Conservation (phyloP, 2,113 vertebrate genomes). For the Sinocyclocheilus maitianheensis region DNA sequence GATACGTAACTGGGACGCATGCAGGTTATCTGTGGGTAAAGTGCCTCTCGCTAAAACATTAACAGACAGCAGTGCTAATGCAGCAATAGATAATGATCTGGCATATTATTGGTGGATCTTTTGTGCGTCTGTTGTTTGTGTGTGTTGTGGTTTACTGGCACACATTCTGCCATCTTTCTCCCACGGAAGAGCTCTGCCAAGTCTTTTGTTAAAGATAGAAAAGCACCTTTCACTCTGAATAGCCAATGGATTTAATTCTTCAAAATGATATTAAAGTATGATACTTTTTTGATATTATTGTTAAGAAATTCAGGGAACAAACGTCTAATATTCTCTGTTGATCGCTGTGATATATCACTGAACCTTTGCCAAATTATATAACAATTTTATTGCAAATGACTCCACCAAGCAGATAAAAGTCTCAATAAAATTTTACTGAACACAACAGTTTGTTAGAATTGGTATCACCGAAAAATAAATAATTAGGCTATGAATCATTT, state of each 20-base stretch:
- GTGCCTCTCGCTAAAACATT: constrained; percentile 43
- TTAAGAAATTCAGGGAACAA: too few relatives aligned
- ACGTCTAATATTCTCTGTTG: not conserved
- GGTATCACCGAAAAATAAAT: not conserved
- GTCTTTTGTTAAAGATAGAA: not conserved
- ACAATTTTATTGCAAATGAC: constrained; percentile 13
- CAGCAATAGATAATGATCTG: not conserved
- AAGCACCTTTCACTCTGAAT: too few relatives aligned
- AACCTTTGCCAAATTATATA: not conserved
- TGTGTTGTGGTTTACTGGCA: not conserved
- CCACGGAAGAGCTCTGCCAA: not conserved
- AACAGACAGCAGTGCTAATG: constrained; percentile 42
- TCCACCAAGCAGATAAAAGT: not conserved
- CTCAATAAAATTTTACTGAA: not conserved
- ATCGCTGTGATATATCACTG: not conserved
- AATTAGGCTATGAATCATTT: not conserved
- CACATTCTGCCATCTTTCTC: not conserved
- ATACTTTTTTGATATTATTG: too few relatives aligned
- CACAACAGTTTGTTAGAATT: not conserved
- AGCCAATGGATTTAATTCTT: too few relatives aligned
- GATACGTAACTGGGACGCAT: not conserved
- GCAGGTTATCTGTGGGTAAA: constrained; percentile 40
- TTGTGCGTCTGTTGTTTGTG: not conserved
- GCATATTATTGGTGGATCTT: not conserved
- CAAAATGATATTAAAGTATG: too few relatives aligned